Base-by-base conservation (phyloP, 35 echinoderm and acorn worm species). In the Acanthaster planci region DNA sequence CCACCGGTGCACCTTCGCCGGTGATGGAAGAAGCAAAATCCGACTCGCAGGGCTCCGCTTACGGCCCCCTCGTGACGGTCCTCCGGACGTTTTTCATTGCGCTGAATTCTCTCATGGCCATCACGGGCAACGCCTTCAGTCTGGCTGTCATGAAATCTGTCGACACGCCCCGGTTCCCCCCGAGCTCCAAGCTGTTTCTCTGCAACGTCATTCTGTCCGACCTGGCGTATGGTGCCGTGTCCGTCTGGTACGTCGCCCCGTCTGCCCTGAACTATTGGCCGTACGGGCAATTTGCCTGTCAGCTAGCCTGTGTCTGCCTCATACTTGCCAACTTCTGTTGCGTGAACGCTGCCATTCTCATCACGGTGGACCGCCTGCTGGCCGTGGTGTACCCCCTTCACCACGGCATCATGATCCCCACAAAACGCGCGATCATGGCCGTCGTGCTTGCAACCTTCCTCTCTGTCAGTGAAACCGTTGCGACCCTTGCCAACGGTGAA, bases 141-240 rank as follows among this genome's bases (percentile, higher is more conserved):
- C 9, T 67, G n/a, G n/a, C 30, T 19, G 59, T 31, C 8, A n/a
- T 67, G n/a, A n/a, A n/a, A 31, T 67, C 12, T 31, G 30, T 67
- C 12, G 30, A 67, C 59, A 21, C 59, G 0, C 59, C 59, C n/a
- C 21, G 59, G n/a, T 67, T 67, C 23, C 59, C 59, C 8, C 59
- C 59, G n/a, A 67, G 59, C 59, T 27, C 59, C 59, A 67, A 67
- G n/a, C 8, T n/a, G 8, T 67, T 67, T 22, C 59, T 67, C 59
- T 67, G 30, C n/a, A 27, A 27, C 59, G 59, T 67, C 59, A 67
- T 67, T 67, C 14, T 67, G 14, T 67, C 14, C 8, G 59, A 67
- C 59, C 30, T 67, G 30, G 21, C 8, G 7, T 1, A 27, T n/a
- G 59, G 59, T 67, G 9, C 23, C n/a, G 8, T n/a, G 16, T 67